Base-by-base conservation (phyloP, 2,797 vertebrate genomes). In the Pseudochirops corinnae region DNA sequence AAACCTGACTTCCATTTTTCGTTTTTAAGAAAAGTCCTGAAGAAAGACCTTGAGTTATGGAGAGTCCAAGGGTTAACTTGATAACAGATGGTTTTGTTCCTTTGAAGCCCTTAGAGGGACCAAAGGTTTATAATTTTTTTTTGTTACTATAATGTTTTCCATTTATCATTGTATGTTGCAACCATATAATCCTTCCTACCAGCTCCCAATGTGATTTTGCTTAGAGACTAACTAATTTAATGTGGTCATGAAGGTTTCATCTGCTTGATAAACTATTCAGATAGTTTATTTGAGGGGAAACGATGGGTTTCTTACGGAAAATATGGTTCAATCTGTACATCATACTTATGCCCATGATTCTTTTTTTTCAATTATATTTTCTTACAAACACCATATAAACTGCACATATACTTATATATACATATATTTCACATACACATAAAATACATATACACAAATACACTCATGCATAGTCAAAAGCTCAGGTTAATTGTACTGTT, bases 61-160 rank as follows among this genome's bases (percentile, higher is more conserved):
- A 90, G 96, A 96, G 94, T 93, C 96, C 96, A 98, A 93, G 96
- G 97, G 97, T 93, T 97, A 97, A 98, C 96, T 96, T 97, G 91
- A 92, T 50, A 7, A 96, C 82, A 97, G 56, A 53, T 97, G 92
- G 91, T 91, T 91, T 92, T 56, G 82, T 96, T 96, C 74, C 97
- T 97, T 95, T 92, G 52, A 94, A 57, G 92, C 95, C 96, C 94
- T 98, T n/a, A 56, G 97, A 96, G 93, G 46, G 62, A 16, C 62
- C 56, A 33, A 0, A 1, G 92, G 93, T 93, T 96, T 95, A 96
- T 96, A 97, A 96, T 96, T 92, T 96, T 46, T 90, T 50, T 90
- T 92, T 55, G 91, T 91, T 33, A 91, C 91, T 56, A 55, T 62
- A 74, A 74, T 33, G 62, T 55, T 93, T 93, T 31, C 53, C 62